Evolutionary conservation across 2,113 vertebrate species (phyloP).

Genomic region (Ctenodactylus gundi): DNA sequence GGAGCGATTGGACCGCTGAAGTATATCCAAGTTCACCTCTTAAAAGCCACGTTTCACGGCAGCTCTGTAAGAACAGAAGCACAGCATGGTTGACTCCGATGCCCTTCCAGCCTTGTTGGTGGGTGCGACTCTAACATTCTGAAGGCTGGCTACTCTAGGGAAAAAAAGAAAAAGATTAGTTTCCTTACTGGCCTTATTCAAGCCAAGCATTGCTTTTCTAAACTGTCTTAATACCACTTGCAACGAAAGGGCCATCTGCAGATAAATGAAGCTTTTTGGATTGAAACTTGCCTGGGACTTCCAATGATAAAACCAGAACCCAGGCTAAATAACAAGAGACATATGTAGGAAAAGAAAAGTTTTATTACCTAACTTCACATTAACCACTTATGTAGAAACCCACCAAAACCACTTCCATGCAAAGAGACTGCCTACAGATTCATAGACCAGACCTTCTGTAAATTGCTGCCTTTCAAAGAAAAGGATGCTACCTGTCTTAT

Average conservation of each 20-base stretch:
- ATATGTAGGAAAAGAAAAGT: not conserved
- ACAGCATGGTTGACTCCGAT: not conserved
- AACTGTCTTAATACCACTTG: not conserved
- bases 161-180: not conserved
- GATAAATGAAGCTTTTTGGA: not conserved
- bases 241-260: not conserved
- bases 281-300: not conserved
- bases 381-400: not conserved
- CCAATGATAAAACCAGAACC: not conserved
- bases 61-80: slow-evolving; percentile 15
- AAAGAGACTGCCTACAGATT: not conserved
- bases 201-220: not conserved
- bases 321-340: not conserved
- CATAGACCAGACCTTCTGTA: not conserved
- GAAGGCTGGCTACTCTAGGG: too few relatives aligned
- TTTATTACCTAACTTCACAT: not conserved
- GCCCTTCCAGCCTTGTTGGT: not conserved
- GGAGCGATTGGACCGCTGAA: slow-evolving; percentile 55
- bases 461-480: not conserved
- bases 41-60: slow-evolving; percentile 31
- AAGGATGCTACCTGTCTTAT: not conserved
- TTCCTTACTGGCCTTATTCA: not conserved
- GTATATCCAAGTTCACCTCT: slow-evolving; percentile 64
- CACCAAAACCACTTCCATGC: not conserved
- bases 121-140: not conserved